Base-by-base conservation (phyloP, 2,113 vertebrate genomes). In the Struthio camelus region DNA sequence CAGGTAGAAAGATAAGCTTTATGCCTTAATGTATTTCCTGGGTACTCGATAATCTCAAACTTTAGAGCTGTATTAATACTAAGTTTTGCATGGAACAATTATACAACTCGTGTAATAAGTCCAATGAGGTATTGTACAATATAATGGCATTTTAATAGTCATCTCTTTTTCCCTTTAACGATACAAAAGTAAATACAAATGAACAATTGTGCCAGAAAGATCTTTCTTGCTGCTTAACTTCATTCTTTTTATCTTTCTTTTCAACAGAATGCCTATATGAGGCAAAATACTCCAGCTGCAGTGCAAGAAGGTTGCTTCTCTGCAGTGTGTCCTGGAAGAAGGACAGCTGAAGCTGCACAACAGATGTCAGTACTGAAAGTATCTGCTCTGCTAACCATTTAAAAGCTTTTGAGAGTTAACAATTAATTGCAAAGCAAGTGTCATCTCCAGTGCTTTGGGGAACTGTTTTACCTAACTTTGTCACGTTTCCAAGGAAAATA, bases 161-260 rank as follows among this genome's bases (percentile, higher is more conserved):
- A 85, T 94, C 64, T 88, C 64, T 83, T 96, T 94, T 95, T 73
- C 66, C 66, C 46, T 36, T 93, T 88, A 90, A 92, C 85, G 97
- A 97, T 94, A 93, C 88, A 84, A 88, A 97, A 83, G 80, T 86
- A 97, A 96, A 97, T 78, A 97, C 40, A 72, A 97, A 96, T 82
- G 88, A 95, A 92, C 48, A 69, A 36, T 23, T 36, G 61, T 51
- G 91, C 91, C 93, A 95, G 73, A 94, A 94, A 95, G 85, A 97
- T 77, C n/a, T 91, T 85, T 90, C 73, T 94, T 97, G 96, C 95
- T 95, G 86, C 80, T 96, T 94, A 94, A 76, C 80, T 96, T 96
- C 90, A 91, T 80, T 96, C 93, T 62, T 94, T 77, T 85, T 72
- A 84, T 71, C 96, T 85, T 96, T 87, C 89, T 84, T 89, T 96